A percentile compares a stretch with the other conserved stretches of the same genome.
These are phyloP conservation scores for Drosophila lutescens DNA, from an alignment of 2,888 invertebrate genomes.

Conservation along the genomic window DNA sequence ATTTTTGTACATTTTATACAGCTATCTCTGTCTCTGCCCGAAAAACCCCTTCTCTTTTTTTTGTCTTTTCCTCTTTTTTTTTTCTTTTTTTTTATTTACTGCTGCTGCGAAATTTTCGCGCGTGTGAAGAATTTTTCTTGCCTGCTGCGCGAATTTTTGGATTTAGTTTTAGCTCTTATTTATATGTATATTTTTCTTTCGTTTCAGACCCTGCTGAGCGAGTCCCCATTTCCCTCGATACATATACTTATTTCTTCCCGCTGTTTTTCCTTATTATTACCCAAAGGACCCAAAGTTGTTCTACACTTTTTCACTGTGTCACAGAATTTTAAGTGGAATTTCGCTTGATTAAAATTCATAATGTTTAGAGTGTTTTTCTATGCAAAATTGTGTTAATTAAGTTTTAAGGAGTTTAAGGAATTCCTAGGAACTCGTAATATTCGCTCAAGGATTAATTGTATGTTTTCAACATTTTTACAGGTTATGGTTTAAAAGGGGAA, in stretches of 20 bases:
- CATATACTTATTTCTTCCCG: background rate
- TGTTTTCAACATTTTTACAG: too few relatives aligned
- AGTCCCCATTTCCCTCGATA: constrained; percentile 24
- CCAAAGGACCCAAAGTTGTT: constrained; percentile 23
- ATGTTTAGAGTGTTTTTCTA: background rate
- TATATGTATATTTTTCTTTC: constrained; percentile 16
- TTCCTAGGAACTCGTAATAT: too few relatives aligned
- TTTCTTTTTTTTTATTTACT: constrained; percentile 30
- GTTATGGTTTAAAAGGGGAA: too few relatives aligned
- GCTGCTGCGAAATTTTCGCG: constrained; percentile 35
- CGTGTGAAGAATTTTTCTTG: constrained; percentile 44
- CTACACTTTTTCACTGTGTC: constrained; percentile 8
- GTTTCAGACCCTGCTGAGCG: constrained; percentile 20
- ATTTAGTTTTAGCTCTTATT: constrained; percentile 42
- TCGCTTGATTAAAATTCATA: constrained; percentile 37
- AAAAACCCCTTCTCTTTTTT: background rate
- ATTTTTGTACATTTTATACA: constrained; percentile 21
- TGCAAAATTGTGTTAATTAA: background rate
- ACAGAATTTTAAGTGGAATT: constrained; percentile 34
- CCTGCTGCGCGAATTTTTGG: constrained; percentile 57
- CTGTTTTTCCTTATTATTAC: constrained; percentile 34
- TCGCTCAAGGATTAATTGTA: too few relatives aligned
- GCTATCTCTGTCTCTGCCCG: constrained; percentile 17
- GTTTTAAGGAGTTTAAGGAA: background rate
- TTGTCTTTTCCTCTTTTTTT: background rate